A percentile compares a stretch with the other conserved stretches of the same genome.
These are phyloP conservation scores for Nemotelus pantherinus DNA, from an alignment of 2,888 invertebrate genomes.

Conservation along the genomic window DNA sequence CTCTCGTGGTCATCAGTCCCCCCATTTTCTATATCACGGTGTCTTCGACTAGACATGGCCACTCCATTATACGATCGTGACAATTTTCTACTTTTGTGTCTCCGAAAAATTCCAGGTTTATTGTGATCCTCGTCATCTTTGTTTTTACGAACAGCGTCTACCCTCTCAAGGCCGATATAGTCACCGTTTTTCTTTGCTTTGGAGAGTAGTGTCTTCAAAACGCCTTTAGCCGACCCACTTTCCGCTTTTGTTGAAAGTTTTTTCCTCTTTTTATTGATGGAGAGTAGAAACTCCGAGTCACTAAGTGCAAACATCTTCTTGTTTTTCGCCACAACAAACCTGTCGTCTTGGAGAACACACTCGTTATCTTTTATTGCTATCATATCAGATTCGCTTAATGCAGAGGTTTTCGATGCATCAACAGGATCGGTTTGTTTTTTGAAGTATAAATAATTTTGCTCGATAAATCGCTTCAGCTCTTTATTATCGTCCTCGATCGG, in stretches of 20 bases:
- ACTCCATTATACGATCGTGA: constrained; percentile 63
- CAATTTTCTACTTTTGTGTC: constrained; percentile 61
- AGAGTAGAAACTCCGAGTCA: constrained; percentile 63
- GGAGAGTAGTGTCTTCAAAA: constrained; percentile 60
- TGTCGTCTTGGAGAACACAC: constrained; percentile 37
- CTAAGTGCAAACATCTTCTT: constrained; percentile 61
- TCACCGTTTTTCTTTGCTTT: constrained; percentile 63
- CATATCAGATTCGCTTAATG: constrained; percentile 63
- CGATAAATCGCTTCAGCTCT: constrained; percentile 64
- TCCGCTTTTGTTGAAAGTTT: constrained; percentile 56
- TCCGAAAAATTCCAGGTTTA: constrained; percentile 57
- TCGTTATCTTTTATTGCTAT: constrained; percentile 58
- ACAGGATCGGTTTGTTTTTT: constrained; percentile 57
- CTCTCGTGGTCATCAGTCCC: constrained; percentile 41
- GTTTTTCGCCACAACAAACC: constrained; percentile 48
- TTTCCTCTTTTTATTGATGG: constrained; percentile 55
- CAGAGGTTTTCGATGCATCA: constrained; percentile 57
- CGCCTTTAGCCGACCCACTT: constrained; percentile 55
- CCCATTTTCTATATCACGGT: constrained; percentile 51
- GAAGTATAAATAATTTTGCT: constrained; percentile 63
- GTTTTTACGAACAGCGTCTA: constrained; percentile 46
- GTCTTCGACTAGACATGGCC: constrained; percentile 53
- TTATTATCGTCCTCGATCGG: constrained; percentile 64
- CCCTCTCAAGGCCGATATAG: constrained; percentile 61
- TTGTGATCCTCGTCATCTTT: constrained; percentile 45